Percentiles rank a stretch among this genome's conserved stretches.
phyloP scores from a whole-genome alignment of 2,888 invertebrate species.

The Graphium colonna region DNA sequence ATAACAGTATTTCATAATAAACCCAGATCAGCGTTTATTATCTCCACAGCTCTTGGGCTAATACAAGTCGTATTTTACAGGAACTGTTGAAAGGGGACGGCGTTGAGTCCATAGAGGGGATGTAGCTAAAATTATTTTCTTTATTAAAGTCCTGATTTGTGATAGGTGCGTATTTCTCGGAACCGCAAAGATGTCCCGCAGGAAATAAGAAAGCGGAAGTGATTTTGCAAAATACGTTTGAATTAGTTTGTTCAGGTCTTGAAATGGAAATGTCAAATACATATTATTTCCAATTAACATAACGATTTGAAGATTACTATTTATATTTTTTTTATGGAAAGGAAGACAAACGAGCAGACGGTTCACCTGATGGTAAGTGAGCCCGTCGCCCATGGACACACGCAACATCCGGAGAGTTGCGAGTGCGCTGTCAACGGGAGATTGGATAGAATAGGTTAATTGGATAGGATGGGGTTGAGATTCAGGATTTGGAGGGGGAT shows the following conservation, averaged over 20 bases:
- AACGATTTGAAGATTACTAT: too few relatives aligned
- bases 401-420: too few relatives aligned
- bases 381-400: too few relatives aligned
- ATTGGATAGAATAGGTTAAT: too few relatives aligned
- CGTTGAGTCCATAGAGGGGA: slow-evolving; percentile 48
- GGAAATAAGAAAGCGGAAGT: slow-evolving; percentile 58
- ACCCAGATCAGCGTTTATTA: slow-evolving; percentile 8
- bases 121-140: slow-evolving; percentile 51
- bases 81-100: slow-evolving; percentile 49
- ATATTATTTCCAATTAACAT: too few relatives aligned
- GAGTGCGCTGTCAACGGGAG: too few relatives aligned
- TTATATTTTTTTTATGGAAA: too few relatives aligned
- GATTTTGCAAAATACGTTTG: slow-evolving; percentile 37
- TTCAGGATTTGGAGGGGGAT: too few relatives aligned
- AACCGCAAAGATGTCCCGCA: slow-evolving; percentile 54
- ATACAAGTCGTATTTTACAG: slow-evolving; percentile 51
- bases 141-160: slow-evolving; percentile 53
- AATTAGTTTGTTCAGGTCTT: slow-evolving; percentile 35
- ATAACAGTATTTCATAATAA: slow-evolving; percentile 1
- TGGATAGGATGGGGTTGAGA: too few relatives aligned
- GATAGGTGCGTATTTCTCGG: slow-evolving; percentile 55
- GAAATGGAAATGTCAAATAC: slow-evolving; percentile 47
- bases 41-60: slow-evolving; percentile 17
- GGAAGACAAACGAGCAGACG: too few relatives aligned
- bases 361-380: too few relatives aligned